Base-by-base conservation (phyloP, 2,888 invertebrate genomes). In the Zeuzera pyrina region DNA sequence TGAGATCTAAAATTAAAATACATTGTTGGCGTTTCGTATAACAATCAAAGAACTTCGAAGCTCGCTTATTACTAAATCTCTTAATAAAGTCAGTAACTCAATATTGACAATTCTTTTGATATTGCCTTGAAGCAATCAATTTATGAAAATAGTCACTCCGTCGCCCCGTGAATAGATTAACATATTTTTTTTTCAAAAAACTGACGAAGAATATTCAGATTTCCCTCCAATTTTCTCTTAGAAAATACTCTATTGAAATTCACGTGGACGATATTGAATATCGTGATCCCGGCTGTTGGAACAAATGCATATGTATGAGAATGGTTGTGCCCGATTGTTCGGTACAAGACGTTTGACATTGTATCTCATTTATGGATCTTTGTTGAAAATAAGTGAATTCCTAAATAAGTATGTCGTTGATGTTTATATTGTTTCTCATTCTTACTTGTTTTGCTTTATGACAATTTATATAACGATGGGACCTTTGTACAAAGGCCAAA, bases 121-220 rank as follows among this genome's bases (percentile, higher is more conserved):
- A 73, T 70, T 61, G 63, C 56, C 52, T 49, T 47, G 51, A 58
- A 61, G 62, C 67, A 72, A 73, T 73, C 70, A 73, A 71, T 71
- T 76, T 74, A 70, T 69, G 68, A 71, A 73, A 73, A 73, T 69
- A 62, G 67, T 67, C 67, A 45, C n/a, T n/a, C 54, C 47, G 47
- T 61, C 58, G 56, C 57, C 53, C 51, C 45, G 50, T 49, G 70
- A 68, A 72, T 67, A 71, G 58, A 77, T 76, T 76, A 70, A 60
- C 73, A 76, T 72, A 67, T 65, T 73, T 74, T 69, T 70, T 70
- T n/a, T 64, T 71, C 69, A 63, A 57, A 48, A 64, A 68, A 72
- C 66, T 65, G 61, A 51, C 57, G 57, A 53, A 52, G 76, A 74
- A 76, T 78, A 78, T 78, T 76, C 73, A 74, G 71, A 74, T 70